These are phyloP conservation scores for Tenthredo distinguenda DNA, from an alignment of 2,888 invertebrate genomes.

Conservation along the genomic window DNA sequence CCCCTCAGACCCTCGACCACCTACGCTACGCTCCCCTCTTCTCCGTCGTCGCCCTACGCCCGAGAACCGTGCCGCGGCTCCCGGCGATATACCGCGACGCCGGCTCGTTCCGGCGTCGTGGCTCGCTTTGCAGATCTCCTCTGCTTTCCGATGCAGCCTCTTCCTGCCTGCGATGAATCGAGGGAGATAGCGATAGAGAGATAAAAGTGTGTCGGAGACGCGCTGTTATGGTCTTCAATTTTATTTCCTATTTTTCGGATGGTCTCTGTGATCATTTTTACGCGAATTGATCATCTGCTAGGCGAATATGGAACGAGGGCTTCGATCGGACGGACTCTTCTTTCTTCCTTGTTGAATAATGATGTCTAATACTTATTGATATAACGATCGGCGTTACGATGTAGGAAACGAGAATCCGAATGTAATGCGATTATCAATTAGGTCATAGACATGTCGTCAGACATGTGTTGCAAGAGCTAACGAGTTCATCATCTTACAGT, in stretches of 20 bases:
- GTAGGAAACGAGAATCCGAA: conserved; percentile 10
- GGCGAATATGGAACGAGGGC: not conserved
- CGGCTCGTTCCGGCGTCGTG: conserved; percentile 40
- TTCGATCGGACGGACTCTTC: not conserved
- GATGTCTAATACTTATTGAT: not conserved
- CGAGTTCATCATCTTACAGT: conserved; percentile 27
- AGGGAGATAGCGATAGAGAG: not conserved
- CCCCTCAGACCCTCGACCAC: not conserved
- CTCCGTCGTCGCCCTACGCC: conserved; percentile 32
- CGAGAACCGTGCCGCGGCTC: conserved; percentile 25
- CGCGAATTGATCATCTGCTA: not conserved
- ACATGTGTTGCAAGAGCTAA: conserved; percentile 9
- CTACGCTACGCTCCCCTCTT: conserved; percentile 3
- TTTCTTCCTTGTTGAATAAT: not conserved
- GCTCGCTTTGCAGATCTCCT: not conserved
- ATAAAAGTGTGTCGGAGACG: not conserved
- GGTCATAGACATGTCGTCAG: conserved; percentile 20
- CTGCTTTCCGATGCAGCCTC: not conserved
- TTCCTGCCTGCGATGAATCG: conserved; percentile 12
- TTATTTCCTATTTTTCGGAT: not conserved
- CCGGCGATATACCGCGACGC: conserved; percentile 43
- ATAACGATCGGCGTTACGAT: not conserved
- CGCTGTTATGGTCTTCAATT: not conserved
- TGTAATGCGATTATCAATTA: conserved; percentile 35
- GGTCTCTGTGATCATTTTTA: not conserved